Conservation (phyloP, 2,797 vertebrate genomes). For the Hirundo rustica region DNA sequence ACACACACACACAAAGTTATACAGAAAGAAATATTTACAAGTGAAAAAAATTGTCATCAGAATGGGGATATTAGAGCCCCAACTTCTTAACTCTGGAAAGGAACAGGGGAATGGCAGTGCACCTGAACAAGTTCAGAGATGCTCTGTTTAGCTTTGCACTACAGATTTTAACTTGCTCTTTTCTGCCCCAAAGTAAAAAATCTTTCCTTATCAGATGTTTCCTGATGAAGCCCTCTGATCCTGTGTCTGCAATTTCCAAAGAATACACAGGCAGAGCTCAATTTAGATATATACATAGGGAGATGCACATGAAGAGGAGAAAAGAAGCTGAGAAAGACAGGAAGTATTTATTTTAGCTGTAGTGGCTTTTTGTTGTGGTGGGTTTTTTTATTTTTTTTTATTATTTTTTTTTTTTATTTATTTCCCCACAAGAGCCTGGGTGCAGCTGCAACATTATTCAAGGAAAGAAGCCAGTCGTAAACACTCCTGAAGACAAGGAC, state of each 20-base stretch:
- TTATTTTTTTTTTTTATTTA: neutral
- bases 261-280: neutral
- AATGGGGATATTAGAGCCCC: neutral
- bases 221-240: neutral
- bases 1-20: neutral
- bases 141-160: neutral
- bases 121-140: neutral
- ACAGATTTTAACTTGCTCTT: neutral
- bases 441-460: neutral
- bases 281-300: neutral
- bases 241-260: neutral
- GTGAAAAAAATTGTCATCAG: neutral
- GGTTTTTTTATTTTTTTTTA: too few species aligned
- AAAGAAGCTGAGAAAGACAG: neutral
- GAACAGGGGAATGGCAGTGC: neutral
- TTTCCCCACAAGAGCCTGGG: neutral
- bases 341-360: neutral
- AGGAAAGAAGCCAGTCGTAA: neutral
- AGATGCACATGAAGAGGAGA: neutral
- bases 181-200: neutral
- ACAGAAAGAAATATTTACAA: neutral
- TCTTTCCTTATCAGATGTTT: neutral
- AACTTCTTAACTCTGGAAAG: neutral
- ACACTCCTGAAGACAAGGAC: neutral
- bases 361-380: fast-evolving